phyloP scores from a whole-genome alignment of 2,113 vertebrate species.

The Rhadina sibilatrix region DNA sequence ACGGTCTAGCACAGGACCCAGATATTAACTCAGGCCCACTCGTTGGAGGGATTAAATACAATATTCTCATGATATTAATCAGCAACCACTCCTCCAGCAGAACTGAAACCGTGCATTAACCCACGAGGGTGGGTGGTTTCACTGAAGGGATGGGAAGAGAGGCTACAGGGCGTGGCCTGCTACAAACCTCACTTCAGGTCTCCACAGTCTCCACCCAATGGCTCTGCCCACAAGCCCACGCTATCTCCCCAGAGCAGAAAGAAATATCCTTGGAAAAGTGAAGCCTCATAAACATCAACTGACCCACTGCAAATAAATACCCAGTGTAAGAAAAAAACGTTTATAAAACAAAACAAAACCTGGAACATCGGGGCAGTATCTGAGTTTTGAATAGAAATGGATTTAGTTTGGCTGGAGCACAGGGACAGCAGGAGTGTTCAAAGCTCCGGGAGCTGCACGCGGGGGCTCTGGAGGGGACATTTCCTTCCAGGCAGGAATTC shows the following conservation, averaged over 20 bases:
- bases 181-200: not conserved
- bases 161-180: not conserved
- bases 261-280: not conserved
- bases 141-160: not conserved
- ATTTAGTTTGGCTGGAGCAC: conserved; percentile 48
- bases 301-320: conserved; percentile 14
- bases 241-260: not conserved
- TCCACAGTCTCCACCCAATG: not conserved
- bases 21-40: not conserved
- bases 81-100: not conserved
- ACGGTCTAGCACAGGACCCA: not conserved
- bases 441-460: not conserved
- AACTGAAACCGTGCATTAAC: not conserved
- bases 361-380: conserved; percentile 5
- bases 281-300: not conserved
- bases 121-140: not conserved
- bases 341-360: not conserved
- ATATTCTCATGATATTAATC: not conserved
- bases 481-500: conserved; percentile 60
- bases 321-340: not conserved
- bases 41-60: not conserved
- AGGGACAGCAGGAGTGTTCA: conserved; percentile 23
- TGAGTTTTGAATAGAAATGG: conserved; percentile 42
- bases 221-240: not conserved
- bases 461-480: not conserved